Percentiles rank a stretch among this genome's conserved stretches.
Conservation (phyloP, 2,113 vertebrate species). For the Mormyrus lacerda region DNA sequence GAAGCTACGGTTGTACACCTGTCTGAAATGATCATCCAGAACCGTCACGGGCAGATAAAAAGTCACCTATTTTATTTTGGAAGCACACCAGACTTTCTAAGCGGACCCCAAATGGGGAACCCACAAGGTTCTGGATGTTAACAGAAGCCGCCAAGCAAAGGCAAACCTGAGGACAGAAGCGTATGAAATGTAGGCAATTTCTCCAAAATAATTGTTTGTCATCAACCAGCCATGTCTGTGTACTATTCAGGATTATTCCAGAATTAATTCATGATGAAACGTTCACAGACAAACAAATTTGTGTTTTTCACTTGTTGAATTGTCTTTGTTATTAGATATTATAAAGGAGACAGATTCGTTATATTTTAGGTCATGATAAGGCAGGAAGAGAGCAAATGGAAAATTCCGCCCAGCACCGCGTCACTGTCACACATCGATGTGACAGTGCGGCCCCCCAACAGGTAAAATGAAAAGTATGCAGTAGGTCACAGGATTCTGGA, state of each 20-base stretch:
- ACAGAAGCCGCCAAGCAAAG: neutral
- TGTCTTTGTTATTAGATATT: neutral
- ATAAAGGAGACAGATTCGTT: neutral
- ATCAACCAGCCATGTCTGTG: neutral
- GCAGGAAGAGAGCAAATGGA: neutral
- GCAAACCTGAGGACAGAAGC: neutral
- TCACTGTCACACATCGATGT: neutral
- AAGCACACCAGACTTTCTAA: neutral
- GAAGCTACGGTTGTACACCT: neutral
- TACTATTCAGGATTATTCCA: neutral
- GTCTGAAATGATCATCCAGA: neutral
- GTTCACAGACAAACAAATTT: neutral
- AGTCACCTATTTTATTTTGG: neutral
- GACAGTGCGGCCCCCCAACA: neutral
- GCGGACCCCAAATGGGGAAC: neutral
- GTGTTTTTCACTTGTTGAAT: neutral
- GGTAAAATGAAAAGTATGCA: neutral
- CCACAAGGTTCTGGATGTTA: neutral
- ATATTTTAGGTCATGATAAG: neutral
- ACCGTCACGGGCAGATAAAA: neutral
- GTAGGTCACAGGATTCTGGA: neutral
- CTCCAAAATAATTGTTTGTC: neutral
- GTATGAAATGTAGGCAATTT: neutral
- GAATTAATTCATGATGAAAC: neutral
- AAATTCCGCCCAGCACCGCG: neutral